Base-by-base conservation (phyloP, 2,113 vertebrate genomes). In the Grammomys dolichurus region DNA sequence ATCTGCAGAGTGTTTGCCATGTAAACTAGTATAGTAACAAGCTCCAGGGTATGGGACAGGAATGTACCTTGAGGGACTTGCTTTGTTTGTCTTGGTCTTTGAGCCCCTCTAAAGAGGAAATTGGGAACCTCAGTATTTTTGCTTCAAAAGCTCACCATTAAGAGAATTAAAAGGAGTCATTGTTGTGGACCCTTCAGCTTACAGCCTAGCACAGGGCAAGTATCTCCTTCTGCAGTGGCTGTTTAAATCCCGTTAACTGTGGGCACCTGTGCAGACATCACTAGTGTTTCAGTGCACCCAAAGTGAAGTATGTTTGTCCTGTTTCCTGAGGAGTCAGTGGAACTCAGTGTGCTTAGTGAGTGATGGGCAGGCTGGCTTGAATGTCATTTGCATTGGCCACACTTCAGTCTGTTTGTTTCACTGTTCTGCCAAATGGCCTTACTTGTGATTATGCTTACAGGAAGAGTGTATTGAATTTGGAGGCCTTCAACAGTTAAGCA, bases 401-500 rank as follows among this genome's bases (percentile, higher is more conserved):
- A 19, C 26, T 54, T 56, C 43, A 40, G 33, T 91, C 19, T 0
- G 1, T 70, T 88, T 40, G 33, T 7, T 36, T 93, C 40, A 20
- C 70, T 77, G 0, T 90, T 90, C 46, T 80, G 33, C 95, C 87
- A 78, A 69, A 26, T 89, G 90, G 31, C 40, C 40, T 94, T 85
- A 36, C 65, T 24, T 36, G 82, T 22, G 75, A 87, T 58, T 80
- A 80, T 48, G 60, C 51, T 89, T 89, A 46, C 94, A 58, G 85
- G 89, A 89, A 73, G 4, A 82, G 90, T 60, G 88, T 89, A 11
- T 81, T 75, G 95, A 81, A 86, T 81, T 92, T 95, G 94, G 85
- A 5, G 12, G 46, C 81, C 85, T 89, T 65, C 84, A 77, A 20
- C 0, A 46, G 81, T 94, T 88, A 92, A 93, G 70, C 67, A 95